Base-by-base conservation (phyloP, 2,113 vertebrate genomes). In the Carassius auratus region DNA sequence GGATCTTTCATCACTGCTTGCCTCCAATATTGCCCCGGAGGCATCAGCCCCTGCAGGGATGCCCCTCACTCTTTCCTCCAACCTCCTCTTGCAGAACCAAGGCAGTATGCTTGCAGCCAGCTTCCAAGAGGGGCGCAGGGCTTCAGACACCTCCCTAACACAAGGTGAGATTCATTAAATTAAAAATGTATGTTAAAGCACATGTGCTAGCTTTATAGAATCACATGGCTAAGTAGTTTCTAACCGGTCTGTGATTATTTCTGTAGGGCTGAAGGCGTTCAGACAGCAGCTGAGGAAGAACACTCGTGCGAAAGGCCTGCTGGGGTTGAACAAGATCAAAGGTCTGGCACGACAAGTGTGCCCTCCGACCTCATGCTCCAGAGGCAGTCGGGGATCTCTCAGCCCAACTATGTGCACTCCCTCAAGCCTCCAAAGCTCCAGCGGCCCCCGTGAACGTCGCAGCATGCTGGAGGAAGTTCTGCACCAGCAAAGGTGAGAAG, bases 71-170 rank as follows among this genome's bases (percentile, higher is more conserved):
- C 95, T 97, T 88, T 98, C 96, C 2, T 96, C 96, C 23, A 95
- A 97, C 88, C 96, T 97, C 0, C 93, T 97, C 74, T 94, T 97
- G 74, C 96, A 96, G 91, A 92, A 93, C 26, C 97, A 96, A 93
- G 94, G 94, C 77, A 93, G 94, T 90, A 94, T 95, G 42, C 95
- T 96, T 2, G 91, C 95, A 8, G 94, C 93, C 52, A 94, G 94
- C 88, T 99, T 99, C 92, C 98, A 99, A 92, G 97, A 99, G 89
- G 98, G 98, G 30, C 96, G 98, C n/a, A 91, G 98, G 86, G 97
- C 98, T 0, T 99, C 98, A 0, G 98, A 99, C 93, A 99, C 98
- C 85, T 99, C 97, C 61, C 96, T 99, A 89, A 99, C 97, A 62
- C 97, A 98, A 95, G 98, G 98, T 99, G 92, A 86, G 81, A 55